A percentile compares a stretch with the other conserved stretches of the same genome.
Conservation (phyloP, 2,888 invertebrate genomes). For the Macrostomum cliftonense region DNA sequence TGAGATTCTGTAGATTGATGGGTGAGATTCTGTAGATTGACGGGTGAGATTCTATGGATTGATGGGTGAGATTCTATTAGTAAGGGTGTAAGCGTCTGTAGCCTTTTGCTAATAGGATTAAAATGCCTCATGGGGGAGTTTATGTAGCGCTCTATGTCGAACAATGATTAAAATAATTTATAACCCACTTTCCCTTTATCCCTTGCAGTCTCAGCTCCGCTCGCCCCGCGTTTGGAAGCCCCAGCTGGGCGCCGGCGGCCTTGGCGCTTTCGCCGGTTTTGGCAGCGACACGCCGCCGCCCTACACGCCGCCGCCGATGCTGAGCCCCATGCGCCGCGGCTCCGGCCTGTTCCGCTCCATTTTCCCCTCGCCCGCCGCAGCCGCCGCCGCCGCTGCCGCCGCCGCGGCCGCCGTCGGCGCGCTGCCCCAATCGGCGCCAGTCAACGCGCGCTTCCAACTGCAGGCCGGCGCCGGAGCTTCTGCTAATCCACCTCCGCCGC, state of each 20-base stretch:
- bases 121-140: too few species aligned
- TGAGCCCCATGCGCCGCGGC: conserved; percentile 73
- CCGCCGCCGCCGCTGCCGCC: background rate
- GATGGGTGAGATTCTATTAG: too few species aligned
- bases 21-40: too few species aligned
- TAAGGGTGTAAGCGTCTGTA: too few species aligned
- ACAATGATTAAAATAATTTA: too few species aligned
- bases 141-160: too few species aligned
- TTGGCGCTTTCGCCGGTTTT: conserved; percentile 1
- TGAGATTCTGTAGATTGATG: too few species aligned
- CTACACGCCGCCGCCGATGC: conserved; percentile 80
- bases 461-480: background rate
- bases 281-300: conserved; percentile 40
- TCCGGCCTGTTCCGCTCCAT: conserved; percentile 56
- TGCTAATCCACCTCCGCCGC: conserved; percentile 14
- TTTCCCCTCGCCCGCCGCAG: conserved; percentile 15
- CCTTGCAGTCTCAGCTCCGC: conserved; percentile 40
- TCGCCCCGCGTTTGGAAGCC: conserved; percentile 36
- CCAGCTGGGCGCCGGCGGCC: conserved; percentile 10
- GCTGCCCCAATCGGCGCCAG: conserved; percentile 2
- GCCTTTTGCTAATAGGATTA: too few species aligned
- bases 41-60: too few species aligned
- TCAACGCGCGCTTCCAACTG: background rate
- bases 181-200: too few species aligned
- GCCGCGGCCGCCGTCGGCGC: background rate